These are phyloP conservation scores for Tricholauxania praeusta DNA, from an alignment of 2,888 invertebrate species.

Conservation along the genomic window DNA sequence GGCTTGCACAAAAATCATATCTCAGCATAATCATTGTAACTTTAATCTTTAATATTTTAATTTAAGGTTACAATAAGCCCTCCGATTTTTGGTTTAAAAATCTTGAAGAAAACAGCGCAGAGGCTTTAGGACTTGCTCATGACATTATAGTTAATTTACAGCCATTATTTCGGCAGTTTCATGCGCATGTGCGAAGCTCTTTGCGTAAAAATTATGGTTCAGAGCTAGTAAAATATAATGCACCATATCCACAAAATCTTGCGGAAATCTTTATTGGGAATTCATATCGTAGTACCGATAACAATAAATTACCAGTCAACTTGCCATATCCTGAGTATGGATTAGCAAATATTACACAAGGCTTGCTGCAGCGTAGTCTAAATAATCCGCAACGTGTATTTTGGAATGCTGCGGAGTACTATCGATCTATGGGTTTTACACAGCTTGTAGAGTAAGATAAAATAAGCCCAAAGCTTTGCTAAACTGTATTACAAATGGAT, in stretches of 20 bases:
- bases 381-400: constrained; percentile 83
- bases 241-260: constrained; percentile 63
- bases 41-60: not conserved
- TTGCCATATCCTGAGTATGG: constrained; percentile 76
- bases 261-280: constrained; percentile 63
- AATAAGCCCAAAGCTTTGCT: not conserved
- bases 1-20: not conserved
- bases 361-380: constrained; percentile 79
- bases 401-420: constrained; percentile 84
- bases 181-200: constrained; percentile 60
- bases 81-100: constrained; percentile 78
- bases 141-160: constrained; percentile 53
- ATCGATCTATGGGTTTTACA: constrained; percentile 82
- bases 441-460: constrained; percentile 69
- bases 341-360: constrained; percentile 77
- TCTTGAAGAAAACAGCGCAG: constrained; percentile 70
- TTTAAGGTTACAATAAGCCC: constrained; percentile 57
- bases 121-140: constrained; percentile 47
- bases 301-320: constrained; percentile 70
- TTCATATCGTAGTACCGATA: constrained; percentile 68
- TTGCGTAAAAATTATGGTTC: constrained; percentile 57
- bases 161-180: constrained; percentile 62
- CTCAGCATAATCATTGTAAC: not conserved
- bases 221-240: constrained; percentile 49
- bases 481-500: not conserved